Evolutionary conservation across 2,888 invertebrate species (phyloP).

Genomic region (Pheosia gnoma): DNA sequence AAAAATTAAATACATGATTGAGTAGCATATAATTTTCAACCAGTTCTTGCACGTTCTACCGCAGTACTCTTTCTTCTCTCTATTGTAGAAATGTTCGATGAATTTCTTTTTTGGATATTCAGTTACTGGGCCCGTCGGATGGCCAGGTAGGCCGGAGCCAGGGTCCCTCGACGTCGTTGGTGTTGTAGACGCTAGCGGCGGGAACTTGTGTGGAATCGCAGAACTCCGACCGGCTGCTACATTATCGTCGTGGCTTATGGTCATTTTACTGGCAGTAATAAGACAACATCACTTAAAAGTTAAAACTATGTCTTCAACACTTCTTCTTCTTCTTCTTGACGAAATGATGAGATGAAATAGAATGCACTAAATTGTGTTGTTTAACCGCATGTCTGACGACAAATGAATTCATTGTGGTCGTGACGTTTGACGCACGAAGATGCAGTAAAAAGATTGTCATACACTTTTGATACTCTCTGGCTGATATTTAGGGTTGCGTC

Average conservation of each 20-base stretch:
- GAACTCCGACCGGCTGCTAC: not conserved
- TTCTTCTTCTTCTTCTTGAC: too few relatives aligned
- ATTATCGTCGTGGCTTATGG: not conserved
- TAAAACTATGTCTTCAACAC: slow-evolving; percentile 3
- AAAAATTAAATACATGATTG: slow-evolving; percentile 64
- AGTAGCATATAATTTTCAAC: slow-evolving; percentile 55
- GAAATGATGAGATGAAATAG: too few relatives aligned
- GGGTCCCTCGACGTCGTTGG: slow-evolving; percentile 11
- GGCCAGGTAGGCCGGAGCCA: not conserved
- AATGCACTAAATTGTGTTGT: not conserved
- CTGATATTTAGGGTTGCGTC: not conserved
- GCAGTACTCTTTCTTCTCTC: slow-evolving; percentile 47
- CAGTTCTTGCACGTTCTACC: slow-evolving; percentile 64
- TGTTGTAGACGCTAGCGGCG: not conserved
- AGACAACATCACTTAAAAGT: slow-evolving; percentile 12
- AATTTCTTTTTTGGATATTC: slow-evolving; percentile 31
- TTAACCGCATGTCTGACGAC: not conserved
- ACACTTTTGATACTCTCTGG: not conserved
- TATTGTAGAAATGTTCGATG: slow-evolving; percentile 52
- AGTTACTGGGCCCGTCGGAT: not conserved
- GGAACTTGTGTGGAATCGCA: not conserved
- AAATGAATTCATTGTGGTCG: slow-evolving; percentile 21
- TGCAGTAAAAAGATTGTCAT: not conserved
- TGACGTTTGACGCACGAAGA: slow-evolving; percentile 6
- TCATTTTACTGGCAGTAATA: slow-evolving; percentile 14